phyloP scores from a whole-genome alignment of 2,113 vertebrate species.

The Cranoglanis bouderius region DNA sequence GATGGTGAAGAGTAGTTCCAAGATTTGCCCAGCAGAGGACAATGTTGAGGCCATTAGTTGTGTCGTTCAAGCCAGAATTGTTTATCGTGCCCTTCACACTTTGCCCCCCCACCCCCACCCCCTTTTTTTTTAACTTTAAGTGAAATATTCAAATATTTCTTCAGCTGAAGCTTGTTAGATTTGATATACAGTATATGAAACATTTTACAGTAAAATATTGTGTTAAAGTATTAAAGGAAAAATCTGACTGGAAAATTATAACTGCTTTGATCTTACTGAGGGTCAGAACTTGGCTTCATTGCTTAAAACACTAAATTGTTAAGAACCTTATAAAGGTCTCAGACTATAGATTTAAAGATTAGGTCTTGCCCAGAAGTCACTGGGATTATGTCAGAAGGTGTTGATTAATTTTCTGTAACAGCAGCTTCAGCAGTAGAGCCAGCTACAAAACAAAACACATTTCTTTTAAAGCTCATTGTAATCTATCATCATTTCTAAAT shows the following conservation, averaged over 20 bases:
- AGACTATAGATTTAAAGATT: neutral
- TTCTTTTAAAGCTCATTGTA: neutral
- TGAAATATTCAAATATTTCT: neutral
- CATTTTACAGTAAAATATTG: neutral
- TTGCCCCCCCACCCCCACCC: too few species aligned
- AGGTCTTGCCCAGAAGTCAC: too few species aligned
- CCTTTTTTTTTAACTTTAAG: neutral
- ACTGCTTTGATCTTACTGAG: neutral
- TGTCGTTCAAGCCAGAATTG: too few species aligned
- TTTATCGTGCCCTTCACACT: neutral
- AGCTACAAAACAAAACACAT: neutral
- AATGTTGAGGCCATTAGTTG: too few species aligned
- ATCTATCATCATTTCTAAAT: neutral
- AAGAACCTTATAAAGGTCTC: neutral
- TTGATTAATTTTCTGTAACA: too few species aligned
- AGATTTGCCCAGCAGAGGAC: constrained; percentile 43
- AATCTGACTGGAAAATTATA: neutral
- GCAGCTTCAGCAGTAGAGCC: too few species aligned
- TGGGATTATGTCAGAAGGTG: too few species aligned
- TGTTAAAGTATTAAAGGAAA: neutral
- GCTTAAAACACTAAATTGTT: neutral
- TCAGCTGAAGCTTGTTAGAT: neutral
- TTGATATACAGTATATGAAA: neutral
- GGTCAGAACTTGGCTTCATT: neutral
- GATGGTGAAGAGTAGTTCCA: neutral